Base-by-base conservation (phyloP, 1,140 invertebrate genomes). In the Cotesia glomerata region DNA sequence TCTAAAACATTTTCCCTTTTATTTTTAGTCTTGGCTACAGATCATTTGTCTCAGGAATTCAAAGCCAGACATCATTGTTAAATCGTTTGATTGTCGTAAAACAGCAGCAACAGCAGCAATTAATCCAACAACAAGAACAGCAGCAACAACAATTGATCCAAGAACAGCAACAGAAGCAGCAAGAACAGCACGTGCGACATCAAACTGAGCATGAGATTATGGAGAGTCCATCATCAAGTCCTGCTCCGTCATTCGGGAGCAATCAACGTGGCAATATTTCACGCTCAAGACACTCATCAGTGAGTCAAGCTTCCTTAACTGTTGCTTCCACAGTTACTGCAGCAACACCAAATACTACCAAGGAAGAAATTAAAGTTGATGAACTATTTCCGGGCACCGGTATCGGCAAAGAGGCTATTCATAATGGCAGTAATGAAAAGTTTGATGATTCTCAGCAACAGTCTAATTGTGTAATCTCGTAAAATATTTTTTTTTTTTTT, bases 41-140 rank as follows among this genome's bases (percentile, higher is more conserved):
- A 76, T 86, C 88, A 16, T 92, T 92, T 75, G 88, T 92, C 78
- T 85, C 87, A 49, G 86, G 88, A 13, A 89, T 92, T 58, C 88
- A 90, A 75, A 84, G 82, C 11, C 91, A 92, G 82, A 84, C 90
- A 45, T 85, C 87, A 34, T 81, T 89, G 52, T 76, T 92, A 45
- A 88, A 85, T 71, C 89, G 90, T 73, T 75, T 91, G 0, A 79
- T 89, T 35, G 58, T 84, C 35, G 83, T 80, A 16, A 89, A 88
- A 67, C 84, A 87, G 64, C 83, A 86, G 34, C 85, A 85, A 54
- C 82, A 85, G 49, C 84, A 85, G 8, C 81, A 84, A 26, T 26
- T 26, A 3, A 26, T 26, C 26, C 26, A 26, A n/a, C 79, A 83
- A 59, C 66, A 70, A 32, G 5, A 45, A 7, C 39, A 45, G 11